Evolutionary conservation across 2,888 invertebrate genomes (phyloP).

Genomic region (Venusia cambrica): DNA sequence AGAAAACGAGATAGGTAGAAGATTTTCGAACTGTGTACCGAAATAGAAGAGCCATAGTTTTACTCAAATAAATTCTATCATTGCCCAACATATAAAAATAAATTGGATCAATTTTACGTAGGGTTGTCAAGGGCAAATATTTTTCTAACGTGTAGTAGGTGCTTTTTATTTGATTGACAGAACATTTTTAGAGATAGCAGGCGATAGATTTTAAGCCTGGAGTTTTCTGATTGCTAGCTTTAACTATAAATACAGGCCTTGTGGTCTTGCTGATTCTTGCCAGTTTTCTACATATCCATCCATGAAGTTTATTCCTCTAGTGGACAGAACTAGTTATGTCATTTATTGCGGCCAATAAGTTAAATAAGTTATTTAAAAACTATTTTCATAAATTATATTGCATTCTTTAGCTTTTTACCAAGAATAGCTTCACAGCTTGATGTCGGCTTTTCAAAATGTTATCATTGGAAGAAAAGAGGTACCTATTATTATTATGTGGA

Average conservation of each 20-base stretch:
- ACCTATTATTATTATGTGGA: conserved; percentile 74
- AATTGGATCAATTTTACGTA: conserved; percentile 70
- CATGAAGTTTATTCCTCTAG: conserved; percentile 68
- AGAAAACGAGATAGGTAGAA: conserved; percentile 73
- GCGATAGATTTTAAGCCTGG: conserved; percentile 63
- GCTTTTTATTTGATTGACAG: conserved; percentile 66
- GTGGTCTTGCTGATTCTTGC: conserved; percentile 66
- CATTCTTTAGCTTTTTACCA: conserved; percentile 68
- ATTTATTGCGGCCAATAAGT: conserved; percentile 61
- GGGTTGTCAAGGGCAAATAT: conserved; percentile 68
- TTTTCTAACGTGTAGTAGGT: conserved; percentile 73
- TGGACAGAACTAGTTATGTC: conserved; percentile 57
- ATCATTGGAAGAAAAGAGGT: conserved; percentile 75
- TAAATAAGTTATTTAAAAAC: conserved; percentile 56
- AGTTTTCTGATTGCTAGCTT: conserved; percentile 65
- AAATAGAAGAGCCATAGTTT: conserved; percentile 63
- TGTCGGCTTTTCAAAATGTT: conserved; percentile 78
- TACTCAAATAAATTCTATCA: conserved; percentile 45
- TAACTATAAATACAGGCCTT: conserved; percentile 50
- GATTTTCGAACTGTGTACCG: conserved; percentile 72
- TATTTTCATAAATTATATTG: conserved; percentile 71
- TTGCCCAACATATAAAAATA: conserved; percentile 31
- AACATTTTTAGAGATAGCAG: conserved; percentile 56
- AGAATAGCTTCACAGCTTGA: conserved; percentile 75
- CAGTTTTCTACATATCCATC: conserved; percentile 74